These are phyloP conservation scores for Amphipyra berbera DNA, from an alignment of 2,888 invertebrate genomes.

Conservation along the genomic window DNA sequence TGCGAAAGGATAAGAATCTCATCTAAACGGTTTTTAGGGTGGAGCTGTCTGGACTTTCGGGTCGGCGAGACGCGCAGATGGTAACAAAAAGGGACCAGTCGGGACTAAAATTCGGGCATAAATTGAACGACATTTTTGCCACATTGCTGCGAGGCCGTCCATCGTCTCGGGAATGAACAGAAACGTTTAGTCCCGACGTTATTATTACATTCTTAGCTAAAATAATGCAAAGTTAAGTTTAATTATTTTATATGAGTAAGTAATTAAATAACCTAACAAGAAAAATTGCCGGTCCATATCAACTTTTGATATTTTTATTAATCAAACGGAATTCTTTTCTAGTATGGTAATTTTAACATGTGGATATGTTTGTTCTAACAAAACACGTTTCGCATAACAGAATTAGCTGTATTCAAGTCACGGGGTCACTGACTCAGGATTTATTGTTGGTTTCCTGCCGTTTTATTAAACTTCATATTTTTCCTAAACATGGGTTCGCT, in stretches of 20 bases:
- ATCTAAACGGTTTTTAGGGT: conserved; percentile 89
- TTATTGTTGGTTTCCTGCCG: conserved; percentile 84
- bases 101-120: conserved; percentile 86
- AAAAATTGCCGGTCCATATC: conserved; percentile 30
- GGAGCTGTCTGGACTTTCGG: conserved; percentile 88
- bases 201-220: conserved; percentile 43
- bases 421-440: conserved; percentile 83
- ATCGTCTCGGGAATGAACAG: conserved; percentile 70
- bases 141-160: conserved; percentile 76
- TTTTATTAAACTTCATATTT: conserved; percentile 79
- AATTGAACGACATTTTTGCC: conserved; percentile 89
- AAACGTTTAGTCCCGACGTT: conserved; percentile 57
- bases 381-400: conserved; percentile 75
- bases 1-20: conserved; percentile 83
- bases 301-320: conserved; percentile 22
- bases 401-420: conserved; percentile 80
- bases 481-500: conserved; percentile 67
- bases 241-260: conserved; percentile 18
- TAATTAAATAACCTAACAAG: too few relatives aligned
- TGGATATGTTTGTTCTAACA: conserved; percentile 50
- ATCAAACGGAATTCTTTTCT: conserved; percentile 32
- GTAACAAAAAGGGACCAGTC: conserved; percentile 87
- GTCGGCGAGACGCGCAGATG: conserved; percentile 85
- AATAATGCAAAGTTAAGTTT: conserved; percentile 25
- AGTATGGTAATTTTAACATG: conserved; percentile 46